Conservation (phyloP, 2,888 invertebrate genomes). For the Rhogogaster chlorosoma region DNA sequence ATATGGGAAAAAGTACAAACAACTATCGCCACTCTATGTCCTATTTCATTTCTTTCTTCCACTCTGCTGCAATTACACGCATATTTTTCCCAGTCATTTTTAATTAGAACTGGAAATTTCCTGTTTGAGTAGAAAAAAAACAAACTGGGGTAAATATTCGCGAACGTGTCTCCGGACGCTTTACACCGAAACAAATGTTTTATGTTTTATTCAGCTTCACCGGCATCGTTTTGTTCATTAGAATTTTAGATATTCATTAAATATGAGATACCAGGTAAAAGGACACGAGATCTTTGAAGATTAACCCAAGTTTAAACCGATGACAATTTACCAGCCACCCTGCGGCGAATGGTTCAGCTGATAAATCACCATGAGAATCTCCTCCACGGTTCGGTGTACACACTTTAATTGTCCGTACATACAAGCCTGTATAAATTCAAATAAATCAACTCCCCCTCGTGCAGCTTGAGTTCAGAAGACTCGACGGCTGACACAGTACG, state of each 20-base stretch:
- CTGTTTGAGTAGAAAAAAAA: no score
- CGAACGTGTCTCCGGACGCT: neutral
- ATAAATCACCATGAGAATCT: neutral
- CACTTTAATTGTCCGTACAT: neutral
- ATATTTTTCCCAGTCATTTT: no score
- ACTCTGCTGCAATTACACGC: no score
- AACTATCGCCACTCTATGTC: no score
- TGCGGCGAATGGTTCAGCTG: neutral
- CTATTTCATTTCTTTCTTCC: no score
- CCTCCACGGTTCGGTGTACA: neutral
- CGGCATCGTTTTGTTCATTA: neutral
- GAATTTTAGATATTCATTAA: neutral
- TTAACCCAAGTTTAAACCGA: neutral
- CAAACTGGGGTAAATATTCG: neutral
- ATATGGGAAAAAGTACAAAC: no score
- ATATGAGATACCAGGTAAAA: neutral
- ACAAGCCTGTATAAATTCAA: neutral
- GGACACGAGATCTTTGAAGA: neutral
- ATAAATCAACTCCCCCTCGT: constrained; percentile 12
- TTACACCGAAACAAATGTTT: neutral
- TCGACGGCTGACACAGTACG: constrained; percentile 20
- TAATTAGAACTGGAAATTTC: neutral
- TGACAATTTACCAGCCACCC: neutral
- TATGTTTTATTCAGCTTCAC: neutral
- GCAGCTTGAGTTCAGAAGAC: neutral